phyloP scores from a whole-genome alignment of 2,888 invertebrate species.

The Troides oblongomaculatus region DNA sequence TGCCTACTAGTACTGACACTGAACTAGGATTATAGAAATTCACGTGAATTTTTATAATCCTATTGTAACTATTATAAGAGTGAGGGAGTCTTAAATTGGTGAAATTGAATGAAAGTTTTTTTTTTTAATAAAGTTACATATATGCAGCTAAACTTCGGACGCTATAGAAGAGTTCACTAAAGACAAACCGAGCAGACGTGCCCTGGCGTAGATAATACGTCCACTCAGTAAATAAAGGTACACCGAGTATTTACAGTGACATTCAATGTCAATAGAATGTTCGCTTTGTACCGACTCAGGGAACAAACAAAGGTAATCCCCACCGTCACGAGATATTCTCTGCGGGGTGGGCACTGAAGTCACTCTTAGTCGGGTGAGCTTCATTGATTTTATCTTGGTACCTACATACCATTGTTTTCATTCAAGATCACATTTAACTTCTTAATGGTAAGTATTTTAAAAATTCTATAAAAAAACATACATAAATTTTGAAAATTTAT shows the following conservation, averaged over 20 bases:
- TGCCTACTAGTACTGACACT: too few relatives aligned
- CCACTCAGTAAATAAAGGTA: slow-evolving; percentile 70
- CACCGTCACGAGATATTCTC: slow-evolving; percentile 37
- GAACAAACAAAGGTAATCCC: slow-evolving; percentile 67
- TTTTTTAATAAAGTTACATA: neutral
- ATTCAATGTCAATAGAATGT: slow-evolving; percentile 72
- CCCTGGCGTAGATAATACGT: slow-evolving; percentile 49
- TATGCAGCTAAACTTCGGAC: neutral
- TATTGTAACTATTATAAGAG: too few relatives aligned
- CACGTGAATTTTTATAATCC: too few relatives aligned
- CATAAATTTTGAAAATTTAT: too few relatives aligned
- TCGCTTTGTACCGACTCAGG: slow-evolving; percentile 67
- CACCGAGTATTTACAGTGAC: slow-evolving; percentile 71
- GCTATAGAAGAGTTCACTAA: slow-evolving; percentile 4
- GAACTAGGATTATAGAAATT: too few relatives aligned
- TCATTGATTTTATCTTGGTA: slow-evolving; percentile 31
- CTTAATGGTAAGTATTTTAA: neutral
- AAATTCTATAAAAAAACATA: neutral
- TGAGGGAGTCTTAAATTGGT: too few relatives aligned
- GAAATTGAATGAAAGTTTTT: too few relatives aligned
- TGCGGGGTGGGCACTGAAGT: slow-evolving; percentile 32
- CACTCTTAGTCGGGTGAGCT: slow-evolving; percentile 29
- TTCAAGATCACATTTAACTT: slow-evolving; percentile 27
- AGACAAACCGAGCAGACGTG: slow-evolving; percentile 23
- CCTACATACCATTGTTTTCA: slow-evolving; percentile 29